Evolutionary conservation across 2,888 invertebrate genomes (phyloP).

Genomic region (Coleophora flavipennella): DNA sequence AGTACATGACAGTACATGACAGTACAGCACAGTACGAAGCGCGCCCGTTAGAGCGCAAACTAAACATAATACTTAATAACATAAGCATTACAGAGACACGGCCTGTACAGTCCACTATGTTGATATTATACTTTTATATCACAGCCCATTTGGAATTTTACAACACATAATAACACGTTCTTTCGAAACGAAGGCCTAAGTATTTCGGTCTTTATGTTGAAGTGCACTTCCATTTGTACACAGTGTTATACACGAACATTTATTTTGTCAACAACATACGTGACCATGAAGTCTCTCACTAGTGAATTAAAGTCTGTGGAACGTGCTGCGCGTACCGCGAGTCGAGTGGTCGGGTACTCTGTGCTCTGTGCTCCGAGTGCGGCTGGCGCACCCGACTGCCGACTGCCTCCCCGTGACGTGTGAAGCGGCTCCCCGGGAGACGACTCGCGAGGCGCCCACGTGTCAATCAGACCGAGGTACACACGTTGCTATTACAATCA

Average conservation of each 20-base stretch:
- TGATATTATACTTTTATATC: slow-evolving; percentile 76
- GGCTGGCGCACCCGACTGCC: too few species aligned
- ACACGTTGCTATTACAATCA: too few species aligned
- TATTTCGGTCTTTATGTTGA: slow-evolving; percentile 52
- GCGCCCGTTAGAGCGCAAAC: slow-evolving; percentile 27
- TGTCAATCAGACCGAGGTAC: too few species aligned
- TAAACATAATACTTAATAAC: slow-evolving; percentile 27
- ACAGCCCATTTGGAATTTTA: slow-evolving; percentile 87
- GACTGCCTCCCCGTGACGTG: too few species aligned
- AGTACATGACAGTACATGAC: too few species aligned
- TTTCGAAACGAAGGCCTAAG: slow-evolving; percentile 63
- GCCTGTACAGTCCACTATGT: slow-evolving; percentile 79
- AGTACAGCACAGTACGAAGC: too few species aligned
- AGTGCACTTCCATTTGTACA: slow-evolving; percentile 73
- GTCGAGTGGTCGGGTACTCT: too few species aligned
- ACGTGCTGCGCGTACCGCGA: slow-evolving; percentile 38
- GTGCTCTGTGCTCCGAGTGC: too few species aligned
- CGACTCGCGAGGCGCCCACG: too few species aligned
- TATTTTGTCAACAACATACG: slow-evolving; percentile 53
- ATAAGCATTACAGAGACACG: slow-evolving; percentile 71
- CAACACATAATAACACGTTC: slow-evolving; percentile 65
- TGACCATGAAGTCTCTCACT: slow-evolving; percentile 32
- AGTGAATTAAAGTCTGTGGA: slow-evolving; percentile 39
- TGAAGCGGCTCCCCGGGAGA: too few species aligned
- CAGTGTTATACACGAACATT: slow-evolving; percentile 66